Evolutionary conservation across 2,113 vertebrate species (phyloP).

Genomic region (Corythaixoides concolor): DNA sequence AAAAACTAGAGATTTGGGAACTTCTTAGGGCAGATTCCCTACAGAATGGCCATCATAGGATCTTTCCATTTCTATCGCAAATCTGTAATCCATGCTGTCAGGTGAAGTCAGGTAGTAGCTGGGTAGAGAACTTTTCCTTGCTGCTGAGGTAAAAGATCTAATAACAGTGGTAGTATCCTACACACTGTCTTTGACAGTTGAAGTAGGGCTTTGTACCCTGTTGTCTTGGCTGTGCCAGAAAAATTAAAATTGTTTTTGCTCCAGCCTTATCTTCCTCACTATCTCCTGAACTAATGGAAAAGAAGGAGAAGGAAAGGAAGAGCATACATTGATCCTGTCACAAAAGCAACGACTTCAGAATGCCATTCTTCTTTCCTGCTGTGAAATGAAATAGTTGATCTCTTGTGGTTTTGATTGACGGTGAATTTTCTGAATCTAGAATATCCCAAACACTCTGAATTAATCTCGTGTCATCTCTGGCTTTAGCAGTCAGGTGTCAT

Average conservation of each 20-base stretch:
- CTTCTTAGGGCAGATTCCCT: not conserved
- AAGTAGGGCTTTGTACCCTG: not conserved
- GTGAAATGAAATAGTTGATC: not conserved
- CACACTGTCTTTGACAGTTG: not conserved
- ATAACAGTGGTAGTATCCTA: not conserved
- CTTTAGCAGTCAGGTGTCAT: not conserved
- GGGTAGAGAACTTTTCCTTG: not conserved
- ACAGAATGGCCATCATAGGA: not conserved
- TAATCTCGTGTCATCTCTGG: not conserved
- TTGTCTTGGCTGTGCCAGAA: not conserved
- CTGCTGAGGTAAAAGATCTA: not conserved
- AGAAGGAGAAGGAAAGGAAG: not conserved
- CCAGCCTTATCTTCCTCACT: not conserved
- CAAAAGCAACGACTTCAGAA: not conserved
- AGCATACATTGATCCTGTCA: not conserved
- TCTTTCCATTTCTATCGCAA: not conserved
- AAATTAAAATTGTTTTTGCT: not conserved
- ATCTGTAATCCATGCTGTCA: not conserved
- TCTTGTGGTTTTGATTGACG: not conserved
- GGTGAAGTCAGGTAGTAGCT: not conserved
- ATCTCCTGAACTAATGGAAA: not conserved
- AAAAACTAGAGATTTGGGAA: not conserved
- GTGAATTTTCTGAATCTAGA: not conserved
- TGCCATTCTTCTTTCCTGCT: not conserved
- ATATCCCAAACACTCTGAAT: not conserved